phyloP scores from a whole-genome alignment of 1,140 invertebrate species.

The Aphis gossypii region DNA sequence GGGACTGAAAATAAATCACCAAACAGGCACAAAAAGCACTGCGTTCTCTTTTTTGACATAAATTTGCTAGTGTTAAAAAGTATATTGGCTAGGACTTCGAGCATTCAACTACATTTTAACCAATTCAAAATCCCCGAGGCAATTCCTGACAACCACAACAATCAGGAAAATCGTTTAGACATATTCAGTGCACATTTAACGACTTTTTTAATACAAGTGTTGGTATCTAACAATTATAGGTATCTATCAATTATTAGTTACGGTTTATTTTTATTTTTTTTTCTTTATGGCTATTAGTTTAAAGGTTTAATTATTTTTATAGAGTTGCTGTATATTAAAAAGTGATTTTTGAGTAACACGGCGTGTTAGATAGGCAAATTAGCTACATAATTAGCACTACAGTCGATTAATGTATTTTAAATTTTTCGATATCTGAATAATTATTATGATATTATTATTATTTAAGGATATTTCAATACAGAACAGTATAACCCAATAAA shows the following conservation, averaged over 20 bases:
- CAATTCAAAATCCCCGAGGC: background rate
- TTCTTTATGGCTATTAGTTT: no score
- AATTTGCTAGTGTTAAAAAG: background rate
- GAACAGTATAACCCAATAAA: no score
- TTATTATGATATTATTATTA: no score
- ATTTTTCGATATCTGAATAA: background rate
- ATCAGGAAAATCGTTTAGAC: background rate
- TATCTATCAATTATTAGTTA: background rate
- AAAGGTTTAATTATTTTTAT: background rate
- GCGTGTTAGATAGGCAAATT: background rate
- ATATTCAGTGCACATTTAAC: background rate
- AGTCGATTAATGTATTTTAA: background rate
- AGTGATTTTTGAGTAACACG: background rate
- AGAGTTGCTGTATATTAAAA: background rate
- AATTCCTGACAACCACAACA: background rate
- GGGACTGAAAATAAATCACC: background rate
- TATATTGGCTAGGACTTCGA: background rate
- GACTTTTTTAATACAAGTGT: background rate
- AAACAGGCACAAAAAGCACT: background rate
- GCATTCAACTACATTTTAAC: background rate
- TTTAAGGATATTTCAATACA: no score
- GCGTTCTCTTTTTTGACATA: background rate
- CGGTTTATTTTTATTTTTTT: no score
- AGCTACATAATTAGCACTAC: background rate
- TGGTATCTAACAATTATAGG: background rate